These are phyloP conservation scores for Vultur gryphus DNA, from an alignment of 2,797 vertebrate species.

Conservation along the genomic window DNA sequence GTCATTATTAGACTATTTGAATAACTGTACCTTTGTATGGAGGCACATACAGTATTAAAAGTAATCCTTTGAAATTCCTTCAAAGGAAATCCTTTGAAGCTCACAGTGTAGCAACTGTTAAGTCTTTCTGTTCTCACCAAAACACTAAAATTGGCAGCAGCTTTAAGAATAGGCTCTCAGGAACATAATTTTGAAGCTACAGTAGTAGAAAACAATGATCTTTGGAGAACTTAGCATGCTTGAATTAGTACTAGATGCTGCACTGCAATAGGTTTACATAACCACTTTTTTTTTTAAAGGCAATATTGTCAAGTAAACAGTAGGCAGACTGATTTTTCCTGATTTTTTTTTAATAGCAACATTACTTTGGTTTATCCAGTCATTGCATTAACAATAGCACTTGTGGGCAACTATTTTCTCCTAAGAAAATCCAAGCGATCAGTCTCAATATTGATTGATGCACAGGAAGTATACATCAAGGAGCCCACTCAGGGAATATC, in stretches of 20 bases:
- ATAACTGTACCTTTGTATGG: not conserved
- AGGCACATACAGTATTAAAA: not conserved
- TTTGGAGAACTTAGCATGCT: not conserved
- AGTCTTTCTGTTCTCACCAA: not conserved
- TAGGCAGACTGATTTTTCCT: not conserved
- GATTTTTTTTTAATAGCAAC: not conserved
- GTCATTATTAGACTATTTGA: not conserved
- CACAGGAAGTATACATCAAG: not conserved
- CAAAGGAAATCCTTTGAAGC: not conserved
- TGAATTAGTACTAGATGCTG: not conserved
- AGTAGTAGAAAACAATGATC: not conserved
- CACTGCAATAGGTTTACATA: not conserved
- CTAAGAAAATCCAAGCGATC: not conserved
- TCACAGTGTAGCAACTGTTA: not conserved
- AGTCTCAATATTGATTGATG: not conserved
- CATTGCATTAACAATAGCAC: not conserved
- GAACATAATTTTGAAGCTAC: not conserved
- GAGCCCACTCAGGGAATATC: not conserved
- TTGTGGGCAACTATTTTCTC: not conserved
- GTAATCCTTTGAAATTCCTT: not conserved
- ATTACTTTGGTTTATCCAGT: not conserved
- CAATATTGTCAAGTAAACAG: not conserved
- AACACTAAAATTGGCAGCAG: not conserved
- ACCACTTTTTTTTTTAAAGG: not conserved
- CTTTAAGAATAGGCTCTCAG: not conserved